phyloP scores from a whole-genome alignment of 2,888 invertebrate species.

The Xiphydria camelus region DNA sequence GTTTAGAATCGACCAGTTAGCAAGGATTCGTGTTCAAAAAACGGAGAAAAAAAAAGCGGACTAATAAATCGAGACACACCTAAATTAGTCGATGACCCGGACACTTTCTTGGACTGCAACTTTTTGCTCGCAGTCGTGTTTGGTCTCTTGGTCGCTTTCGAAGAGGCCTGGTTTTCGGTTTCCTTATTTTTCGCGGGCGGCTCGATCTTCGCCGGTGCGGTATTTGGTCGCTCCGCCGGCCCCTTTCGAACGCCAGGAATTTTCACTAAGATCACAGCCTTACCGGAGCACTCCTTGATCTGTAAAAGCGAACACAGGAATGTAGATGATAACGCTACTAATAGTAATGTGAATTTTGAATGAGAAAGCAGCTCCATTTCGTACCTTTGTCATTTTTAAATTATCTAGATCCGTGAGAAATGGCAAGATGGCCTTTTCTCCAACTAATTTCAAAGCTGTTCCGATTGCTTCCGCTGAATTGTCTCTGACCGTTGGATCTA shows the following conservation, averaged over 20 bases:
- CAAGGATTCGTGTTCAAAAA: too few species aligned
- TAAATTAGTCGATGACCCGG: constrained; percentile 37
- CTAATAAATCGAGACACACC: too few species aligned
- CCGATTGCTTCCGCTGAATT: constrained; percentile 92
- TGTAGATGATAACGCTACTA: too few species aligned
- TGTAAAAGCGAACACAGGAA: too few species aligned
- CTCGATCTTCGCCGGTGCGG: constrained; percentile 60
- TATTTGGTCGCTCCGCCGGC: constrained; percentile 59
- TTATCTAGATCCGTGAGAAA: constrained; percentile 88
- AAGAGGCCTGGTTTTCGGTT: constrained; percentile 18
- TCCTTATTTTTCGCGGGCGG: constrained; percentile 29
- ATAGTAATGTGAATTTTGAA: too few species aligned
- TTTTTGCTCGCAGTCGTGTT: constrained; percentile 47
- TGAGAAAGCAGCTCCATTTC: too few species aligned
- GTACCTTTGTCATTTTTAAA: constrained; percentile 84
- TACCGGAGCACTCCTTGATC: constrained; percentile 92
- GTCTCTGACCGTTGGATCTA: constrained; percentile 90
- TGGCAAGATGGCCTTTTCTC: constrained; percentile 86
- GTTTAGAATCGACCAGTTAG: too few species aligned
- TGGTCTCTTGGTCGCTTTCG: constrained; percentile 38
- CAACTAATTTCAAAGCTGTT: constrained; percentile 89
- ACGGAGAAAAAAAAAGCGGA: too few species aligned
- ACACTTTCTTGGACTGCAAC: constrained; percentile 46
- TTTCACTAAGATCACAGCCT: constrained; percentile 84
- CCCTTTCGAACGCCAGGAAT: constrained; percentile 67